Base-by-base conservation (phyloP, 2,888 invertebrate species). In the Chloroclystis v-ata region DNA sequence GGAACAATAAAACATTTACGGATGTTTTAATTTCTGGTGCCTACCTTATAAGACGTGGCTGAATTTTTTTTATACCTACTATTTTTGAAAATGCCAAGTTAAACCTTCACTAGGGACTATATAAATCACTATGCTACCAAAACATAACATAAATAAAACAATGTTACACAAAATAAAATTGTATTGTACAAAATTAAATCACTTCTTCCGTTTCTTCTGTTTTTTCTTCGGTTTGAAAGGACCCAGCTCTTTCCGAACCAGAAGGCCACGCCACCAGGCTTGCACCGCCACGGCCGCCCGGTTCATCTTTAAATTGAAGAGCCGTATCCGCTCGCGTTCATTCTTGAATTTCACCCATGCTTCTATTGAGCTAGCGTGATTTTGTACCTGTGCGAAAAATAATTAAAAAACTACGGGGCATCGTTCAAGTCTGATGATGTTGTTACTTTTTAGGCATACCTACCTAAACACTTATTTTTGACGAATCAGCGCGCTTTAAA, bases 251-350 rank as follows among this genome's bases (percentile, higher is more conserved):
- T 44, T 26, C 0, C 61, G 35, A 9, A 59, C 59, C 7, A 60
- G 43, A 4, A 61, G 16, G 1, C 61, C 61, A 9, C 86, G 75
- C 86, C 86, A 86, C 86, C 86, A 86, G 7, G 84, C 77, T 50
- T 86, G 86, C 28, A 84, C 78, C 1, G 56, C 62, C 2, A 72
- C 60, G 0, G 86, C 85, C 0, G 81, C 74, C 0, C 63, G 72
- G 2, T 52, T 63, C 84, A 85, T 85, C 55, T 69, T 76, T 33
- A 74, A 68, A 0, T 60, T 54, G 50, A 83, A 82, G 2, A 30
- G 48, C 0, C 78, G 70, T 1, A 64, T 71, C 33, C 62, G 69
- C 48, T 81, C 82, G 0, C 86, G 77, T 11, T 70, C 75, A 1
- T 72, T 66, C 49, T 82, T 84, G 54, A 82, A 84, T 1, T 65